Evolutionary conservation across 2,888 invertebrate species (phyloP), one percentile per base, ranked within the genome.

Genomic region (Halictus ligatus): DNA sequence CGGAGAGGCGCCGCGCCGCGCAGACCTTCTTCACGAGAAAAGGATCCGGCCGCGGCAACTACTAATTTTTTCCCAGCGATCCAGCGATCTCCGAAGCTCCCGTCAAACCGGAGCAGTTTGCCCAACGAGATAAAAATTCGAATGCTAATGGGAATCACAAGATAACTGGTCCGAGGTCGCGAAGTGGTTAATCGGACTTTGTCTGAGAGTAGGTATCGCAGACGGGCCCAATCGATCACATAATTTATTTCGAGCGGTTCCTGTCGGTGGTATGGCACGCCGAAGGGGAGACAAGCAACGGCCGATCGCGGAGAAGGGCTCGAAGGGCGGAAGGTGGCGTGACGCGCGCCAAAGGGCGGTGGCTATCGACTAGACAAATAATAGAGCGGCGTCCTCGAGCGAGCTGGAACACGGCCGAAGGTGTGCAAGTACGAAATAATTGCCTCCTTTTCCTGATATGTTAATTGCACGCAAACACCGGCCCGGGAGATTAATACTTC

Each of bases 401-500:
- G 72, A 73, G 60, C 48, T 58, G 73, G 35, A 85, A 60, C 35
- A 71, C n/a, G 71, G 80, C 83, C 48, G 48, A 46, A 29, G 35
- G 67, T 54, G 54, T 69, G 40, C 40, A 69, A 69, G 69, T 69
- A 69, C n/a, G 67, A 86, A 90, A 87, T 78, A 87, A 87, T 87
- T 82, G 80, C 75, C 84, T 60, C n/a, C 67, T 40, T 40, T 72
- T 40, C 75, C 85, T 91, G 91, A 92, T 90, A 88, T 92, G 92
- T 92, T 93, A 92, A 93, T 93, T 93, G 89, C 88, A 88, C 88
- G 88, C 90, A 91, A 92, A 92, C 91, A 89, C 89, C 90, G 88
- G 87, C 82, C 87, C 83, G 88, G 89, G 91, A 93, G 93, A 93
- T 93, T 91, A 90, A 91, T 92, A 91, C 86, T 88, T 81, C 75